Percentiles rank a stretch among this genome's conserved stretches.
Conservation (phyloP, 2,888 invertebrate species). For the Pseudeuparius sepicola region DNA sequence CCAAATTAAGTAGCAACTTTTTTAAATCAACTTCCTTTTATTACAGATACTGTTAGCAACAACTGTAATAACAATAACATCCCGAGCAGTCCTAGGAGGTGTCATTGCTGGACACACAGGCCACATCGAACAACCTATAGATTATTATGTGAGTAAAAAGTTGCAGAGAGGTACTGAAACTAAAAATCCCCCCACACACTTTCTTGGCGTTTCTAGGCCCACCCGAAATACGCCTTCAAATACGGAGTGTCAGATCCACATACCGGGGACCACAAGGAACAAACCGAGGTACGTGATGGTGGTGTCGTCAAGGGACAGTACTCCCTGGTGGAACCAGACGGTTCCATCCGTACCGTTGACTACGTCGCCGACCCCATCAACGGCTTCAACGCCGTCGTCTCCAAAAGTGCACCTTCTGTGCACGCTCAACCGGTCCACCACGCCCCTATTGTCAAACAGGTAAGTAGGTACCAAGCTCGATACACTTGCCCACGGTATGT, state of each 20-base stretch:
- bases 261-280: constrained; percentile 51
- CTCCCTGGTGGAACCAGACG: constrained; percentile 40
- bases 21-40: too few relatives aligned
- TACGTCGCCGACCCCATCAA: constrained; percentile 49
- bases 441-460: too few relatives aligned
- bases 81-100: too few relatives aligned
- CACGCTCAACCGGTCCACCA: constrained; percentile 40
- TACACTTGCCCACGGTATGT: too few relatives aligned
- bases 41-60: too few relatives aligned
- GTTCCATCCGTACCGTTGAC: constrained; percentile 37
- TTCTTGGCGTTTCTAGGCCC: constrained; percentile 40
- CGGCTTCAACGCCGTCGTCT: constrained; percentile 40
- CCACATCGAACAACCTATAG: constrained; percentile 17
- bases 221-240: constrained; percentile 50
- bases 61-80: too few relatives aligned
- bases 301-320: constrained; percentile 46
- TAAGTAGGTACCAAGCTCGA: too few relatives aligned
- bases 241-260: constrained; percentile 53
- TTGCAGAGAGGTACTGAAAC: background rate
- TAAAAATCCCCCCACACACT: too few relatives aligned
- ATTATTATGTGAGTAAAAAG: constrained; percentile 21
- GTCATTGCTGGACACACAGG: constrained; percentile 14
- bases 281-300: constrained; percentile 51
- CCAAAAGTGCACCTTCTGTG: constrained; percentile 40
- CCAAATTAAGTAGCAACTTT: too few relatives aligned